Evolutionary conservation across 2,888 invertebrate genomes (phyloP).

Genomic region (Drosophila melanosoma): DNA sequence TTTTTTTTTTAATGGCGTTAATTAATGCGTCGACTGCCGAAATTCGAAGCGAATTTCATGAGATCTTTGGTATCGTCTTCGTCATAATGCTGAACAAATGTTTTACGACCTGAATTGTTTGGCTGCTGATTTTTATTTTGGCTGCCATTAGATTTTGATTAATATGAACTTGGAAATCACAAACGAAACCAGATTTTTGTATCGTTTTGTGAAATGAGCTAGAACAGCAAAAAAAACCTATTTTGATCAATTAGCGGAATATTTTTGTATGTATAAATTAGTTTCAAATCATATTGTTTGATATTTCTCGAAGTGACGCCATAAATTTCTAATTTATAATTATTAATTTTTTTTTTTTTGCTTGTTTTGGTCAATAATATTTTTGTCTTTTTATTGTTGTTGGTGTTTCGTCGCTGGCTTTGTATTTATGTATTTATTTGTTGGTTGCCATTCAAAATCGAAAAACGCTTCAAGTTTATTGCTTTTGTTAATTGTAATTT

Average conservation of each 20-base stretch:
- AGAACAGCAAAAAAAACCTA: slow-evolving; percentile 19
- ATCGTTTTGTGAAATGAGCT: slow-evolving; percentile 9
- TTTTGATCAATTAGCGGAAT: slow-evolving; percentile 75
- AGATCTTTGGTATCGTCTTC: slow-evolving; percentile 58
- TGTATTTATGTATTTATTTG: slow-evolving; percentile 11
- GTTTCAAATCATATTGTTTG: slow-evolving; percentile 1
- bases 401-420: slow-evolving; percentile 20
- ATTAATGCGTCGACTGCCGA: slow-evolving; percentile 63
- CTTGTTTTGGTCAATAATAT: slow-evolving; percentile 17
- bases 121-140: slow-evolving; percentile 43
- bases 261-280: slow-evolving; percentile 22
- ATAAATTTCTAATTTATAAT: slow-evolving; percentile 76
- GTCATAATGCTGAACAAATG: slow-evolving; percentile 68
- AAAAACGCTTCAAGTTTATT: slow-evolving; percentile 67
- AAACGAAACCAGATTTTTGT: slow-evolving; percentile 70
- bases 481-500: slow-evolving; percentile 80
- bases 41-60: slow-evolving; percentile 30
- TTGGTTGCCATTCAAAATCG: slow-evolving; percentile 42
- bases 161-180: slow-evolving; percentile 56
- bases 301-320: slow-evolving; percentile 49
- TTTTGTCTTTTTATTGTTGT: slow-evolving; percentile 32
- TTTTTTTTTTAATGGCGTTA: slow-evolving; percentile 35
- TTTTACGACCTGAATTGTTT: slow-evolving; percentile 66
- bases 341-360: slow-evolving; percentile 50
- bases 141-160: slow-evolving; percentile 60